Evolutionary conservation across 1,140 invertebrate species (phyloP), one percentile per base, ranked within the genome.

Genomic region (Anadara kagoshimensis): DNA sequence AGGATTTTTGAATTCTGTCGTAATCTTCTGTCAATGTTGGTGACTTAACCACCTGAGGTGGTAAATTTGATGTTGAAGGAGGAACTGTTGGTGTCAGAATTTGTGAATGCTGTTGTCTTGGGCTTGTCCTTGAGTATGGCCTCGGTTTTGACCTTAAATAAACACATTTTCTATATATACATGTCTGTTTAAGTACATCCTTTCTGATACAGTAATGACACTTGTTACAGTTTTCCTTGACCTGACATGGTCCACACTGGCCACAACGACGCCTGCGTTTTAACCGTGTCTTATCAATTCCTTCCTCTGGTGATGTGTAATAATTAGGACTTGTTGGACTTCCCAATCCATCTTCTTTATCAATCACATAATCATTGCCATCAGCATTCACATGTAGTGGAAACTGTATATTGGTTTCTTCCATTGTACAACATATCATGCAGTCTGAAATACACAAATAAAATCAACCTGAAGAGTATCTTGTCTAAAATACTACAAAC

Each of bases 141-240:
- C 82, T 81, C 26, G 83, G 82, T 67, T 86, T 86, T 57, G 77
- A 81, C 41, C 85, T 75, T 49, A 86, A 75, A 69, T 86, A 87
- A 5, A 86, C 76, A 82, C 84, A 86, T 70, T 86, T 87, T 53
- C 86, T 49, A 64, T 87, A 87, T 29, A 87, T 83, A 71, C 86
- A 87, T 1, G 85, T 83, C 59, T 87, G 86, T 70, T 87, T 87
- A 7, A 87, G 70, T 5, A 87, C 80, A 64, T 83, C 81, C 53
- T 81, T 80, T n/a, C 83, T 69, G 41, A 86, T 51, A 72, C 84
- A 87, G 65, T 82, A 83, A 59, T 84, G 80, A 75, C 85, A 86
- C 61, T 83, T 82, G 77, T 80, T 80, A 74, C 85, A 86, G 61
- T 87, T 85, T 51, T 85, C 80, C 66, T 85, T 83, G 20, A 85